A percentile compares a stretch with the other conserved stretches of the same genome.
Conservation (phyloP, 2,888 invertebrate species). For the Amphipoea oculea region DNA sequence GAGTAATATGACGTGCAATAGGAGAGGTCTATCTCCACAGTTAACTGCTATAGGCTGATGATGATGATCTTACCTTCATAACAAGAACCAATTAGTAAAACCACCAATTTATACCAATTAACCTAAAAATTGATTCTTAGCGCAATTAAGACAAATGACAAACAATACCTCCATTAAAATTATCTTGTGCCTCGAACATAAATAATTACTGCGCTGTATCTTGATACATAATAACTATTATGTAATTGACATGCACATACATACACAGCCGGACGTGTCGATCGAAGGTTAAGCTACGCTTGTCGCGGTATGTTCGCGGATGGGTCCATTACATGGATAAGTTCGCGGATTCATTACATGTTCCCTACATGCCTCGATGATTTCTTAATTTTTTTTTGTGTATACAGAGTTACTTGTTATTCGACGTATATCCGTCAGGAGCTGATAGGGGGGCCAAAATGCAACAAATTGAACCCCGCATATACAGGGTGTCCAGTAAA, state of each 20-base stretch:
- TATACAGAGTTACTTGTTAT: no score
- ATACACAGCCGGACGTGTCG: neutral
- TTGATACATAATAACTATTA: neutral
- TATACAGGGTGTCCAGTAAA: no score
- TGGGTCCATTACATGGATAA: neutral
- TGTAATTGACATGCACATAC: neutral
- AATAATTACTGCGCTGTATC: neutral
- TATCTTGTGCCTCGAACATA: conserved; percentile 16
- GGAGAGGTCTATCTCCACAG: no score
- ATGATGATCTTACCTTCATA: no score
- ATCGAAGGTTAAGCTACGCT: neutral
- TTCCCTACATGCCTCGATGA: neutral
- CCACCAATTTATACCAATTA: conserved; percentile 15
- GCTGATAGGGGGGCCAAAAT: no score
- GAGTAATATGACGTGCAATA: no score
- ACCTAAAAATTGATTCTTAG: conserved; percentile 14
- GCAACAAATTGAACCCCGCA: no score
- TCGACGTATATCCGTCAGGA: no score
- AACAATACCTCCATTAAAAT: conserved; percentile 3
- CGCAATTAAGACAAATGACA: conserved; percentile 11
- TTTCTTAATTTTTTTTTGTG: no score
- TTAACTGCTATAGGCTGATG: no score
- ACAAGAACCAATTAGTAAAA: neutral
- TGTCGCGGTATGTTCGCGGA: neutral
- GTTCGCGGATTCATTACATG: neutral